These are phyloP conservation scores for Lindbergichthys nudifrons DNA, from an alignment of 2,797 vertebrate genomes.

Conservation along the genomic window DNA sequence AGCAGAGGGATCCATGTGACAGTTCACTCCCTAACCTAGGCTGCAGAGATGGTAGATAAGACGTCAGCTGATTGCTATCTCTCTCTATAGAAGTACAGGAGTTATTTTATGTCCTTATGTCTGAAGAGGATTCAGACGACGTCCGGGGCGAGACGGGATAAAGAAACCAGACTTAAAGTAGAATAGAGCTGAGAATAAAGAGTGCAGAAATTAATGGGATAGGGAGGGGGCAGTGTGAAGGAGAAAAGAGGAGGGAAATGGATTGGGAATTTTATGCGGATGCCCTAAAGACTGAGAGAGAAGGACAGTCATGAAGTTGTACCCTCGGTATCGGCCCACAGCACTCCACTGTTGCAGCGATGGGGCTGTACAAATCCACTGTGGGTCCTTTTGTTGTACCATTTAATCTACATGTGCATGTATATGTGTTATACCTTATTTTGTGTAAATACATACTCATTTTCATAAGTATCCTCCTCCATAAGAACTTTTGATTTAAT, in stretches of 20 bases:
- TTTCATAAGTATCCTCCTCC: neutral
- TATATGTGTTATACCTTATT: neutral
- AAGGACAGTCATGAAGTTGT: slow-evolving; percentile 51
- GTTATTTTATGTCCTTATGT: slow-evolving; percentile 55
- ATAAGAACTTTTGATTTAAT: neutral
- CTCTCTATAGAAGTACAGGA: slow-evolving; percentile 45
- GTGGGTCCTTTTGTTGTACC: slow-evolving; percentile 37
- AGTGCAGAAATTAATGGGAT: slow-evolving; percentile 29
- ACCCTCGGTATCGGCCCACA: slow-evolving; percentile 49
- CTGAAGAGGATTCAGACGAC: slow-evolving; percentile 55
- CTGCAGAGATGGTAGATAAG: slow-evolving; percentile 68
- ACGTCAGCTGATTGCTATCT: slow-evolving; percentile 58
- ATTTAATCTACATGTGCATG: slow-evolving; percentile 30
- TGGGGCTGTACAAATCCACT: slow-evolving; percentile 36
- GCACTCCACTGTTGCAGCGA: slow-evolving; percentile 20
- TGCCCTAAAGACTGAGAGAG: slow-evolving; percentile 51
- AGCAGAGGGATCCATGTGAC: slow-evolving; percentile 73
- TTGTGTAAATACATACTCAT: neutral
- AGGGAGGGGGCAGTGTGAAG: slow-evolving; percentile 20
- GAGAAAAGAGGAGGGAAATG: slow-evolving; percentile 30
- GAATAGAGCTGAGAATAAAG: slow-evolving; percentile 42
- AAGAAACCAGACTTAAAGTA: slow-evolving; percentile 33
- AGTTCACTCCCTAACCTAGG: slow-evolving; percentile 69
- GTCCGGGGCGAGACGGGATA: slow-evolving; percentile 36
- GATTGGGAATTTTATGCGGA: slow-evolving; percentile 42